Conservation (phyloP, 1,140 invertebrate genomes). For the Tribolium madens region DNA sequence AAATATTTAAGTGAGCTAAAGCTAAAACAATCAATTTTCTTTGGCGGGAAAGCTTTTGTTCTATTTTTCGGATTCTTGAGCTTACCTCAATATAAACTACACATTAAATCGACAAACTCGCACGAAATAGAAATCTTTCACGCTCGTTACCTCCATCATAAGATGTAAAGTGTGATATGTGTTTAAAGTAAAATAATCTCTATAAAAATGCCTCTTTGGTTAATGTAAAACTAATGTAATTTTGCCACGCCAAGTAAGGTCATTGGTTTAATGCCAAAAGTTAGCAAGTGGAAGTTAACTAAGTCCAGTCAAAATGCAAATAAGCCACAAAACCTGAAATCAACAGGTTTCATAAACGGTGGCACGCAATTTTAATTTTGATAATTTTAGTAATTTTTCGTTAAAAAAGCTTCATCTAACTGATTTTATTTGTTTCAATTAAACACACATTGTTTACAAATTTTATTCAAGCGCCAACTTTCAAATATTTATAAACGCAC, state of each 20-base stretch:
- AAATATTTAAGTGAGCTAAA: background rate
- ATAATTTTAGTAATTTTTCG: background rate
- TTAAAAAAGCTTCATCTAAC: too few relatives aligned
- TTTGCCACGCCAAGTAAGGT: background rate
- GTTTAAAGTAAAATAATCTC: background rate
- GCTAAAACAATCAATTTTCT: background rate
- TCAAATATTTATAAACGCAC: conserved; percentile 4
- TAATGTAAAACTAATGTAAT: background rate
- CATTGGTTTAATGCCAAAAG: background rate
- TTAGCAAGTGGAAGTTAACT: background rate
- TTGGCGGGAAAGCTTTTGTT: background rate
- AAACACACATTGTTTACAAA: background rate
- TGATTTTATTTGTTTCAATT: too few relatives aligned
- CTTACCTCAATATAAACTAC: background rate
- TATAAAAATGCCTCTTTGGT: background rate
- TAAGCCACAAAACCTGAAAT: background rate
- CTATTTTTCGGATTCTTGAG: background rate
- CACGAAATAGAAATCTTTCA: background rate
- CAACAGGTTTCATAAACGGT: conserved; percentile 12
- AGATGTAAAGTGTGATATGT: background rate
- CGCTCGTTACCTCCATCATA: background rate
- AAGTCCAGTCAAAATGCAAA: background rate
- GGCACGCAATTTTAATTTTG: conserved; percentile 6
- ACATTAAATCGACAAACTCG: background rate
- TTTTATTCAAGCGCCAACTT: background rate